Evolutionary conservation across 2,113 vertebrate genomes (phyloP), one percentile per base, ranked within the genome.

Genomic region (Ranitomeya variabilis): DNA sequence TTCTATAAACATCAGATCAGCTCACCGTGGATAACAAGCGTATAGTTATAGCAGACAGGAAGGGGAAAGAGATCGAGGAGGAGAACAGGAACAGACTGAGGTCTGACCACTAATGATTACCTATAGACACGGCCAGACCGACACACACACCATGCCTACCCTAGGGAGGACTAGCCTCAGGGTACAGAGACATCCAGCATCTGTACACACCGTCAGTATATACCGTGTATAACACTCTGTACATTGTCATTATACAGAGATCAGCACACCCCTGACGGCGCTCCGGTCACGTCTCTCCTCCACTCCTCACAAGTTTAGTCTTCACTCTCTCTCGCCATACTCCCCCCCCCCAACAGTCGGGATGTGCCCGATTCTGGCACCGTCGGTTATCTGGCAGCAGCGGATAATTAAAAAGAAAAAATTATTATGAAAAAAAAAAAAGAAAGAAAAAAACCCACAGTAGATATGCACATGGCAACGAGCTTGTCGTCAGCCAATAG

Each of bases 401-500:
- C 62, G 77, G 81, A 81, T 86, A 89, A 89, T 89, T 85, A 89
- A 86, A 86, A 78, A 89, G 87, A 88, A 88, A 83, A 82, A 88
- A 83, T 83, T 64, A 83, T 88, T 88, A 82, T 82, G 52, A 71
- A 45, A 18, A 74, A 73, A 60, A 59, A 62, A 82, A 76, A 66
- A 64, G 3, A 45, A 45, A 82, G 31, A 59, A 80, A 60, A 73
- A 73, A 57, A 79, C 66, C 45, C 59, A 51, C 45, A 55, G 62
- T 76, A 73, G 60, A 52, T 79, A 76, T 71, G 83, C 83, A 89
- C 88, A 85, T 86, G 84, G 88, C 83, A 89, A 86, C 84, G 73
- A 74, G 23, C 87, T 85, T 11, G 7, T 11, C 6, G 9, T 10
- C 87, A 89, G 62, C 87, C 87, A 89, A 89, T 89, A 14, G 82